These are phyloP conservation scores for Leptodactylus fallax DNA, from an alignment of 2,797 vertebrate genomes.

Conservation along the genomic window DNA sequence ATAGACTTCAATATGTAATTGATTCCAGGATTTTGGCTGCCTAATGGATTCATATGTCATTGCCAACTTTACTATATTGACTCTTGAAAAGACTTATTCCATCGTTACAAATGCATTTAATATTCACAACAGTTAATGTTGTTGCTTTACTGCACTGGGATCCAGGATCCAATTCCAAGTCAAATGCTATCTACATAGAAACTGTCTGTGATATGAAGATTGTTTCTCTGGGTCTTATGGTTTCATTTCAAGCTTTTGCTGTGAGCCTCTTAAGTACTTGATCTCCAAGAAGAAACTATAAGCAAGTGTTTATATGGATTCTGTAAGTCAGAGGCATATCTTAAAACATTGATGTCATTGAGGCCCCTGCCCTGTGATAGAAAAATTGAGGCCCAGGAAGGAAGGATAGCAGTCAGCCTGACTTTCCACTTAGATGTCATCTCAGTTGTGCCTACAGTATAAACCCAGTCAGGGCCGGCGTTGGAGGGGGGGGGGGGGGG, in stretches of 20 bases:
- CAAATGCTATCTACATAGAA: not conserved
- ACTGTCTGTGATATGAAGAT: not conserved
- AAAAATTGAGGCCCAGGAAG: no score
- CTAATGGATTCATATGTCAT: constrained; percentile 37
- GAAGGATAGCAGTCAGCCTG: no score
- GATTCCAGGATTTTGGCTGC: constrained; percentile 39
- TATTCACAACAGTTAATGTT: constrained; percentile 22
- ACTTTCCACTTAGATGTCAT: no score
- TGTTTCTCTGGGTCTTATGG: not conserved
- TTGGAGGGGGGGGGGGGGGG: no score
- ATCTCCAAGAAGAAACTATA: no score
- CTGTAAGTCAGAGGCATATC: no score
- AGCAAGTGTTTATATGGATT: no score
- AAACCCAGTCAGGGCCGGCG: no score
- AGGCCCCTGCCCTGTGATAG: no score
- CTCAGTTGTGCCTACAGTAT: no score
- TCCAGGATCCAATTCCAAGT: no score
- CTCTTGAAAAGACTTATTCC: constrained; percentile 26
- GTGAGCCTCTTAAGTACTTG: not conserved
- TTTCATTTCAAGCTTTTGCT: not conserved
- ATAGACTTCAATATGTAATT: constrained; percentile 36
- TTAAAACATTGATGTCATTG: no score
- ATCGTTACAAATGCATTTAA: constrained; percentile 18
- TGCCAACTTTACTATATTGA: constrained; percentile 49
- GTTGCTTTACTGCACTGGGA: not conserved